These are phyloP conservation scores for Cololabis saira DNA, from an alignment of 2,113 vertebrate genomes.

Conservation along the genomic window DNA sequence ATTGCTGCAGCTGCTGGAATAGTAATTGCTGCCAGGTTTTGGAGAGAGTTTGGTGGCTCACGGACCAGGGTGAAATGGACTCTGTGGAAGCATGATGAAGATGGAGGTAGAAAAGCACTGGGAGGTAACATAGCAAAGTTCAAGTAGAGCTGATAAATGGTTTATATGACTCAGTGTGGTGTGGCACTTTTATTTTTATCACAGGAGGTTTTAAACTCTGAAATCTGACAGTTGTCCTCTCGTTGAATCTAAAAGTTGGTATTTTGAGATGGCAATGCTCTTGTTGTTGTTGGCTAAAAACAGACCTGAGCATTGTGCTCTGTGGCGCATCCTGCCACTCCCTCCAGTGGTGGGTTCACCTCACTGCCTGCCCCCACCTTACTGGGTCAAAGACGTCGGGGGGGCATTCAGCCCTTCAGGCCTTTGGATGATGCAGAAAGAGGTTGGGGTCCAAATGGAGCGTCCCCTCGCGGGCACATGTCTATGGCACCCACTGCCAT, in stretches of 20 bases:
- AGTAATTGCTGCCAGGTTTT: slow-evolving; percentile 75
- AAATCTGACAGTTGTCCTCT: slow-evolving; percentile 10
- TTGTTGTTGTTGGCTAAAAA: slow-evolving; percentile 59
- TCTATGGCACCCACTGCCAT: slow-evolving; percentile 58
- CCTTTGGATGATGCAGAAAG: slow-evolving; percentile 59
- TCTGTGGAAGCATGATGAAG: slow-evolving; percentile 11
- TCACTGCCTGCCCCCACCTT: slow-evolving; percentile 65
- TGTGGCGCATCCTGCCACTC: slow-evolving; percentile 48
- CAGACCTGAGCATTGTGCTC: slow-evolving; percentile 74
- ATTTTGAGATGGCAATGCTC: slow-evolving; percentile 31
- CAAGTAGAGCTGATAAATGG: slow-evolving; percentile 9
- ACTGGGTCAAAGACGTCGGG: slow-evolving; percentile 69
- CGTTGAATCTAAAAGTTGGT: slow-evolving; percentile 38
- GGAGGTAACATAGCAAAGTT: slow-evolving; percentile 4
- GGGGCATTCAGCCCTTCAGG: slow-evolving; percentile 59
- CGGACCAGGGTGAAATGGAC: slow-evolving; percentile 36
- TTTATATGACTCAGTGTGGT: not conserved
- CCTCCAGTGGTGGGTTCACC: slow-evolving; percentile 70
- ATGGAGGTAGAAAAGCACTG: slow-evolving; percentile 15
- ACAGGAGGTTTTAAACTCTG: slow-evolving; percentile 6
- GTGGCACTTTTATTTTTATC: slow-evolving; percentile 4
- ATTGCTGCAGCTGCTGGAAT: slow-evolving; percentile 67
- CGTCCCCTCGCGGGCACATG: slow-evolving; percentile 52
- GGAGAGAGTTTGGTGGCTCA: slow-evolving; percentile 53
- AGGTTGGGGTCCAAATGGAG: slow-evolving; percentile 72